Evolutionary conservation across 30 jellyfish, hydroid and myxozoan species (phyloP).

Genomic region (Turritopsis rubra): DNA sequence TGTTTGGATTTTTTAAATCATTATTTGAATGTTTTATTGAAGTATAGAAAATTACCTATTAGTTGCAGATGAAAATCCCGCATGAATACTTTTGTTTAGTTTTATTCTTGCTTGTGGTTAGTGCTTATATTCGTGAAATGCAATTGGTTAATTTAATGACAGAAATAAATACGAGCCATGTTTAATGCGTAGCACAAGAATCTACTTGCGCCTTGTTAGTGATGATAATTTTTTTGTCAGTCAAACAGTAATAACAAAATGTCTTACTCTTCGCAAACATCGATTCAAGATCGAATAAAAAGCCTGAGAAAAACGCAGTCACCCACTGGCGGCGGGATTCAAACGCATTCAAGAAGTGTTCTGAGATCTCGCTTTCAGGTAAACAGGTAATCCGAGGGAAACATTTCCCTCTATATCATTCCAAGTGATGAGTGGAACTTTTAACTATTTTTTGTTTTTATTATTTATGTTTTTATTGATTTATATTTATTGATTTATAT

Average conservation of each 20-base stretch:
- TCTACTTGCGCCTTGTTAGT: neutral
- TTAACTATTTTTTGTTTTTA: neutral
- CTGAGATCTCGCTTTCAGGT: slow-evolving; percentile 1
- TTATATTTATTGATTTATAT: no score
- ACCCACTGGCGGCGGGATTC: slow-evolving; percentile 11
- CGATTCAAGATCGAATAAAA: slow-evolving; percentile 15
- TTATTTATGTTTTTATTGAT: no score
- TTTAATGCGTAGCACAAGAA: neutral
- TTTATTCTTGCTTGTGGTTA: neutral
- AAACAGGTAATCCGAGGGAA: neutral
- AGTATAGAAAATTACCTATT: neutral
- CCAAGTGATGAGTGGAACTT: neutral
- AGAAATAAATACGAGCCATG: neutral
- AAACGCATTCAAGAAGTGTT: neutral
- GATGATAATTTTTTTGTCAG: neutral
- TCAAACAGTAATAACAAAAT: neutral
- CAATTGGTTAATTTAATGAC: neutral
- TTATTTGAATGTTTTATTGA: neutral
- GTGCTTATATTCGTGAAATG: neutral
- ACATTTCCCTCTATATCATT: neutral
- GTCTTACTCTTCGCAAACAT: slow-evolving; percentile 20
- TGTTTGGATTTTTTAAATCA: neutral
- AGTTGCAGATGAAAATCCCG: neutral
- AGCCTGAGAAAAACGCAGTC: slow-evolving; percentile 15
- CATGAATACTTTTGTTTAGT: neutral